Conservation (phyloP, 2,888 invertebrate species). For the Parelbella ahira region DNA sequence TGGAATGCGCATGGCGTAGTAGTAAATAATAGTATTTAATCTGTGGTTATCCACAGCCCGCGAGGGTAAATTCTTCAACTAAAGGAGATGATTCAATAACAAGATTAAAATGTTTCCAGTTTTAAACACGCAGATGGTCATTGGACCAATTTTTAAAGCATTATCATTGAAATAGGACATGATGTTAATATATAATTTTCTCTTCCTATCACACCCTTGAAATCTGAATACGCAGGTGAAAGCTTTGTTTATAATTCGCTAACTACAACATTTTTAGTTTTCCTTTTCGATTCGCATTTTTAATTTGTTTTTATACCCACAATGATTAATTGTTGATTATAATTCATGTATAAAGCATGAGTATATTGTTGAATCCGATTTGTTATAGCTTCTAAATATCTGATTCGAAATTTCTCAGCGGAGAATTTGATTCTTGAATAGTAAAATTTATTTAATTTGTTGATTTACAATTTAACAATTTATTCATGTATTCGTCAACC, state of each 20-base stretch:
- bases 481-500: conserved; percentile 61
- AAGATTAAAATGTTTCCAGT: background rate
- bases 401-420: conserved; percentile 18
- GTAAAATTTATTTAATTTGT: conserved; percentile 50
- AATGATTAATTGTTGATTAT: conserved; percentile 5
- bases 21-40: conserved; percentile 7
- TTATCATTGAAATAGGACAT: too few relatives aligned
- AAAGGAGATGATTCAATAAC: conserved; percentile 11
- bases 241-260: too few relatives aligned
- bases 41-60: conserved; percentile 10
- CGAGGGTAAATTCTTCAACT: conserved; percentile 8
- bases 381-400: conserved; percentile 1
- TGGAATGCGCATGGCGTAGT: conserved; percentile 17
- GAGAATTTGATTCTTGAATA: conserved; percentile 34
- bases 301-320: conserved; percentile 1
- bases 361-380: too few relatives aligned
- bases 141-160: too few relatives aligned
- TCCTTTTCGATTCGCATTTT: conserved; percentile 2
- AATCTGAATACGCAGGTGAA: too few relatives aligned
- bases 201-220: too few relatives aligned
- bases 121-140: too few relatives aligned
- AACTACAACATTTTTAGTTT: conserved; percentile 1
- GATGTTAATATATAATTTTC: too few relatives aligned
- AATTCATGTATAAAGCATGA: too few relatives aligned
- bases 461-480: conserved; percentile 55